Base-by-base conservation (phyloP, 2,797 vertebrate species). In the Hippoglossus hippoglossus region DNA sequence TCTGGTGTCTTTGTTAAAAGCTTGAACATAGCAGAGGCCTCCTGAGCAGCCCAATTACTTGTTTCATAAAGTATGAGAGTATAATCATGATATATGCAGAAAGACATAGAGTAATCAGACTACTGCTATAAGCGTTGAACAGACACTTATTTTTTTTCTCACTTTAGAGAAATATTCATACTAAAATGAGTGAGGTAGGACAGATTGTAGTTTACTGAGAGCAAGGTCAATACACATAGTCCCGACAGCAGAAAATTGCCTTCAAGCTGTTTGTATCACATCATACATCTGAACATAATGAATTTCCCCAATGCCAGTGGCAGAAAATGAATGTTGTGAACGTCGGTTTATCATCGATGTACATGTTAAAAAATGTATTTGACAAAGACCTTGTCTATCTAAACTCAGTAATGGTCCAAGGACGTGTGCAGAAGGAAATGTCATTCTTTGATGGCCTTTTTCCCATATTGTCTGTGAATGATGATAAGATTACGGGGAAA, bases 371-470 rank as follows among this genome's bases (percentile, higher is more conserved):
- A 66, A 84, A 87, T 57, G 61, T 79, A 75, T 77, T 81, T 83
- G 69, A 73, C 63, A 63, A 25, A 53, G 80, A 89, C 86, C 87
- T 87, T 87, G 69, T 84, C 81, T 26, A 28, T 88, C 82, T 71
- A 59, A 87, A 82, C 67, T 75, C 54, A 5, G 63, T 9, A 4
- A 19, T 34, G 9, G 56, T 55, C 60, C 79, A 81, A 86, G 73
- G 62, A 82, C 73, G 9, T 60, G 70, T 46, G 73, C 60, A 52
- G 74, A 53, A 74, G 66, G 68, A 89, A 93, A 93, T 91, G 91
- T 89, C 92, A 91, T 47, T 73, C 82, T 88, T 85, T 89, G 87
- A 90, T 84, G 86, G 49, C 56, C 57, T 86, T 88, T 88, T 87
- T 68, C 70, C 79, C 55, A 47, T 67, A 34, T 74, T 47, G 79